These are phyloP conservation scores for Drosophila setifemur DNA, from an alignment of 1,140 invertebrate genomes.

Conservation along the genomic window DNA sequence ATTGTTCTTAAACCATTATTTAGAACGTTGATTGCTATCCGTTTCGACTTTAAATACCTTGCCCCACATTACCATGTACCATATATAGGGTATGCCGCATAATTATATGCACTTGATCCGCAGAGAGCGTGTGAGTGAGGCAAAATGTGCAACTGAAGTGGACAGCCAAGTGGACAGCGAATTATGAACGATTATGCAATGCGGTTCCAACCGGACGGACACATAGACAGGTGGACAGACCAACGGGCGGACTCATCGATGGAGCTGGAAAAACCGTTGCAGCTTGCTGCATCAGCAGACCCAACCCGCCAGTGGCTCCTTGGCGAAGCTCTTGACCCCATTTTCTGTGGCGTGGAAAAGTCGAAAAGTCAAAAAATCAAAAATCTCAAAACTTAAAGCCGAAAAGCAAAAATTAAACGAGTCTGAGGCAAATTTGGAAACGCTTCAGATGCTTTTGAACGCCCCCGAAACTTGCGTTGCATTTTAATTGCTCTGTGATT, in stretches of 20 bases:
- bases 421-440: slow-evolving; percentile 19
- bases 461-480: slow-evolving; percentile 44
- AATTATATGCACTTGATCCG: slow-evolving; percentile 47
- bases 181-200: slow-evolving; percentile 76
- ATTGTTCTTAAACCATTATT: too few relatives aligned
- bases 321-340: slow-evolving; percentile 68
- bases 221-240: too few relatives aligned
- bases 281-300: slow-evolving; percentile 4
- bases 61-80: too few relatives aligned
- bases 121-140: slow-evolving; percentile 19
- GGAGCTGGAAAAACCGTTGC: slow-evolving; percentile 36
- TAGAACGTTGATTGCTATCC: too few relatives aligned
- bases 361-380: slow-evolving; percentile 3
- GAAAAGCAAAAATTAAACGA: slow-evolving; percentile 7
- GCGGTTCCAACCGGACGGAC: too few relatives aligned
- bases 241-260: slow-evolving; percentile 30
- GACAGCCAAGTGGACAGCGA: slow-evolving; percentile 76
- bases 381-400: too few relatives aligned
- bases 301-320: slow-evolving; percentile 32
- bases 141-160: slow-evolving; percentile 68
- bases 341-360: slow-evolving; percentile 34
- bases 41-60: too few relatives aligned
- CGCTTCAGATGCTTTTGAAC: slow-evolving; percentile 44
- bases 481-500: slow-evolving; percentile 74
- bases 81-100: slow-evolving; percentile 24